Base-by-base conservation (phyloP, 1,140 invertebrate species). In the Conus betulinus region DNA sequence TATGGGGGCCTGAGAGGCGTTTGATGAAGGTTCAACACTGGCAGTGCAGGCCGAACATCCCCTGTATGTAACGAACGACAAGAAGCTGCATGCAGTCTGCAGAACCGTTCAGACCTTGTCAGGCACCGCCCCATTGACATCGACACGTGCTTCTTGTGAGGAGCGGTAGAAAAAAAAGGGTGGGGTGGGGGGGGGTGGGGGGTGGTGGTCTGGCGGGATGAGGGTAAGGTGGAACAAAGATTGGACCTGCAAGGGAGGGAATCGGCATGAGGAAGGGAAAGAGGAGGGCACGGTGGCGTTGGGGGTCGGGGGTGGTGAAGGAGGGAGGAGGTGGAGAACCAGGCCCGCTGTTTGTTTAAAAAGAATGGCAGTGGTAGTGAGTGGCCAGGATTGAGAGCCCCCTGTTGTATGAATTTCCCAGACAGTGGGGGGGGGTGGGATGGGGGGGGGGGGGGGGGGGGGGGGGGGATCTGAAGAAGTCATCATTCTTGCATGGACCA, bases 81-180 rank as follows among this genome's bases (percentile, higher is more conserved):
- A 71, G 23, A 71, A 1, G 6, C 23, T 71, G 10, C 17, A 13
- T 63, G 23, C 11, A 13, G 23, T 71, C 67, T 71, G 67, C 67
- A 71, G 67, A 71, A 71, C 20, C 67, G 20, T 71, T 71, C 67
- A 71, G 67, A 71, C 67, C 20, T 20, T 23, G 67, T 71, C 67
- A 17, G 67, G 67, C 67, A n/a, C 67, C 67, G 67, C 67, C 67
- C 20, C 67, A 71, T 71, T 71, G 67, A 71, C 67, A 71, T 71
- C 67, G 67, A 71, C 67, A 71, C 67, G 67, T 71, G 67, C 17
- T 71, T 71, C 13, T 71, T 67, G 84, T 7, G n/a, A 63, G 57
- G 8, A n/a, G 52, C 23, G 25, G 57, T 39, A 52, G 23, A 51
- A 67, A 60, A 71, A 6, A 67, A 51, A 57, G 57, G 83, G 15